These are phyloP conservation scores for Thermophis baileyi DNA, from an alignment of 2,113 vertebrate species.

Conservation along the genomic window DNA sequence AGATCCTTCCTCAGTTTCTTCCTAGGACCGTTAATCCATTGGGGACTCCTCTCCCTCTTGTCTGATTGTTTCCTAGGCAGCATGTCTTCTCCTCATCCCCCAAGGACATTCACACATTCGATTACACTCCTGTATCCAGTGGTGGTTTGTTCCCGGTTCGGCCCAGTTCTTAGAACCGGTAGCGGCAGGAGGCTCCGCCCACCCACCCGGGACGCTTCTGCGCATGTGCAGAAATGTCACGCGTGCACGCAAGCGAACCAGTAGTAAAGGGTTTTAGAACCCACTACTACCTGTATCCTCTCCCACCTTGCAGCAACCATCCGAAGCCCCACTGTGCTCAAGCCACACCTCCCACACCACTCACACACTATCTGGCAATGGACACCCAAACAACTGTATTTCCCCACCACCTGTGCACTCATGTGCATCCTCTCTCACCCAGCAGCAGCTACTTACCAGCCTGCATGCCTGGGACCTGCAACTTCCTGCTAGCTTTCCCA, in stretches of 20 bases:
- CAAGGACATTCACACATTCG: neutral
- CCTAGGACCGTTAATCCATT: neutral
- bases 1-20: neutral
- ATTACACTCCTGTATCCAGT: neutral
- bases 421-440: neutral
- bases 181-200: too few species aligned
- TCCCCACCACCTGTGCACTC: neutral
- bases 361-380: neutral
- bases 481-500: neutral
- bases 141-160: too few species aligned
- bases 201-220: too few species aligned
- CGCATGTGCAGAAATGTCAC: too few species aligned
- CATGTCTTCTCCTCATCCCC: neutral
- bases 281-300: too few species aligned
- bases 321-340: neutral
- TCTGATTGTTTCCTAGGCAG: neutral
- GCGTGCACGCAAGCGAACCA: too few species aligned
- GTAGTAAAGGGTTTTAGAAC: too few species aligned
- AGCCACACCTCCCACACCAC: neutral
- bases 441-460: neutral
- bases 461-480: neutral
- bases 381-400: neutral
- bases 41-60: neutral
- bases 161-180: too few species aligned
- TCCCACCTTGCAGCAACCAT: neutral